These are phyloP conservation scores for Apoda limacodes DNA, from an alignment of 2,888 invertebrate genomes.

Conservation along the genomic window DNA sequence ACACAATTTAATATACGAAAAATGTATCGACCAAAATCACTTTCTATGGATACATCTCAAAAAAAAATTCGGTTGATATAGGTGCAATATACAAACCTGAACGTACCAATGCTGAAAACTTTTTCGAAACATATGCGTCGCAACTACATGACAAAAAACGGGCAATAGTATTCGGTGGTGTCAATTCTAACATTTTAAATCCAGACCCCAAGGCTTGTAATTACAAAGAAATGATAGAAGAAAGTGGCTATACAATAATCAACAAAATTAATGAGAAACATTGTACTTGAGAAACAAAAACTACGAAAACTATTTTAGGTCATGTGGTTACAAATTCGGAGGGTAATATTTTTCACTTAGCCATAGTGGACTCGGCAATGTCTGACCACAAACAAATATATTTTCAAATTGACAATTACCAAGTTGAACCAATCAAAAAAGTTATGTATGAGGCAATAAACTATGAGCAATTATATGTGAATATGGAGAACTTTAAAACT, in stretches of 20 bases:
- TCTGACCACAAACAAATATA: slow-evolving; percentile 9
- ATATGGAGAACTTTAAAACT: neutral
- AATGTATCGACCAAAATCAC: too few relatives aligned
- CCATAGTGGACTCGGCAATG: slow-evolving; percentile 13
- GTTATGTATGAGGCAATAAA: slow-evolving; percentile 1
- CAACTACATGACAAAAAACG: too few relatives aligned
- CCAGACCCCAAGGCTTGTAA: neutral
- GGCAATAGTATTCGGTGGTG: too few relatives aligned
- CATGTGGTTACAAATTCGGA: slow-evolving; percentile 14
- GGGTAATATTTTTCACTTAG: slow-evolving; percentile 10
- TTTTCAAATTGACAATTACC: slow-evolving; percentile 1
- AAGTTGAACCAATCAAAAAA: neutral
- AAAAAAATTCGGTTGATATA: too few relatives aligned
- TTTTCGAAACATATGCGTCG: too few relatives aligned
- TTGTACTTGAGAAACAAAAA: slow-evolving; percentile 14
- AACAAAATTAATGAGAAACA: slow-evolving; percentile 12
- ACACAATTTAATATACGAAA: too few relatives aligned
- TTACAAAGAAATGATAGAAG: slow-evolving; percentile 5
- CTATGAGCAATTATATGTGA: neutral
- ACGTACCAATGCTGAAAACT: too few relatives aligned
- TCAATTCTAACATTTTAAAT: neutral
- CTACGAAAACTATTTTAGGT: slow-evolving; percentile 13
- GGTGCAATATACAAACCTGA: too few relatives aligned
- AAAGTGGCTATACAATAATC: slow-evolving; percentile 7
- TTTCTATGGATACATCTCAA: too few relatives aligned